Conservation (phyloP, 2,888 invertebrate species). For the Trisateles emortualis region DNA sequence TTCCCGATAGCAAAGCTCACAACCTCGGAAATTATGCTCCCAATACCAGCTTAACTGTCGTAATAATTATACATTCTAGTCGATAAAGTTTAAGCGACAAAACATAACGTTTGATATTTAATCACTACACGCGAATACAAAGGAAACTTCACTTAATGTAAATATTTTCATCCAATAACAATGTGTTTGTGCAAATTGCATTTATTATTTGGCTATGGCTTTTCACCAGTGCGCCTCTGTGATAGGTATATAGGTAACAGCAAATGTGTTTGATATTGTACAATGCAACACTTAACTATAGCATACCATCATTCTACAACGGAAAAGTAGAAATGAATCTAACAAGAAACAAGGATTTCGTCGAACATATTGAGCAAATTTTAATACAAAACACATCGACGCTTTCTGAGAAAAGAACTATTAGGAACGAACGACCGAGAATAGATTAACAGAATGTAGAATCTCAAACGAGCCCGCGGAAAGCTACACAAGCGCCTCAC, state of each 20-base stretch:
- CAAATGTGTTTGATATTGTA: slow-evolving; percentile 42
- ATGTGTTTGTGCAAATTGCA: slow-evolving; percentile 68
- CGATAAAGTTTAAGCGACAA: slow-evolving; percentile 67
- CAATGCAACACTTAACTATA: slow-evolving; percentile 45
- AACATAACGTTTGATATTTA: slow-evolving; percentile 43
- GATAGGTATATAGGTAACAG: slow-evolving; percentile 71
- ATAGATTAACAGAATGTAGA: slow-evolving; percentile 72
- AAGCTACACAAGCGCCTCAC: slow-evolving; percentile 29
- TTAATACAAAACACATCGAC: slow-evolving; percentile 75
- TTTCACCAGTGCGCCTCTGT: slow-evolving; percentile 50
- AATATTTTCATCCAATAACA: slow-evolving; percentile 47
- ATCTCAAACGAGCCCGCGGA: slow-evolving; percentile 59
- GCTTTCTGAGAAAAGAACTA: slow-evolving; percentile 69
- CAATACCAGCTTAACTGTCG: slow-evolving; percentile 84
- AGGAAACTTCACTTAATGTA: slow-evolving; percentile 47
- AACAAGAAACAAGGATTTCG: slow-evolving; percentile 59
- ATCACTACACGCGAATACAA: slow-evolving; percentile 45
- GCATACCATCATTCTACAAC: slow-evolving; percentile 42
- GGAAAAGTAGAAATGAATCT: slow-evolving; percentile 45
- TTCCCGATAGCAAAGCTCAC: slow-evolving; percentile 85
- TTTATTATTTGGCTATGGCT: slow-evolving; percentile 53
- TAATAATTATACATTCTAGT: slow-evolving; percentile 71
- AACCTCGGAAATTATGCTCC: slow-evolving; percentile 87
- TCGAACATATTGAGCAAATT: slow-evolving; percentile 81
- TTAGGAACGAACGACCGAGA: slow-evolving; percentile 81